These are phyloP conservation scores for Callionymus lyra DNA, from an alignment of 2,113 vertebrate genomes.

Conservation along the genomic window DNA sequence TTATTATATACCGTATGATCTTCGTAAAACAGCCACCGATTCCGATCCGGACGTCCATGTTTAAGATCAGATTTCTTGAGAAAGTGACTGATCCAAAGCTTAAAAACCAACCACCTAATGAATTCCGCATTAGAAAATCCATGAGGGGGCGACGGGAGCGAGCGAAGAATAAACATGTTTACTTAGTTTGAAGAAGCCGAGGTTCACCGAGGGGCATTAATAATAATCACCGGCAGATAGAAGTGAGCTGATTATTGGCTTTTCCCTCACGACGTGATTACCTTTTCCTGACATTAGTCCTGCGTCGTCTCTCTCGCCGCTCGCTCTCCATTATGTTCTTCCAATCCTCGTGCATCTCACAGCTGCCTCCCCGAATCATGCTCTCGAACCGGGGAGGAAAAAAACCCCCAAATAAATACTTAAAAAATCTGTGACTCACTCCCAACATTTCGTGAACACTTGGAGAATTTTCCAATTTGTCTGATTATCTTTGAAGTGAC, in stretches of 20 bases:
- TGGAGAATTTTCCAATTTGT: constrained; percentile 50
- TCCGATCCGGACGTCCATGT: too few species aligned
- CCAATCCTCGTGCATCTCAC: constrained; percentile 4
- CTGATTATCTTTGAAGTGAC: constrained; percentile 59
- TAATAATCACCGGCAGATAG: constrained; percentile 16
- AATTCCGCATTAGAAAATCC: too few species aligned
- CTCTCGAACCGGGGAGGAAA: constrained; percentile 7
- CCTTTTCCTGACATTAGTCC: constrained; percentile 32
- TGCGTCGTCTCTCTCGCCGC: constrained; percentile 8
- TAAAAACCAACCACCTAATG: too few species aligned
- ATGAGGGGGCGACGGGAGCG: too few species aligned
- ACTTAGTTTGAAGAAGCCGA: constrained; percentile 4
- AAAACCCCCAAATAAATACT: constrained; percentile 20
- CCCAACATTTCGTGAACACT: constrained; percentile 42
- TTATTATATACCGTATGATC: too few species aligned
- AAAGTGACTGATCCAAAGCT: too few species aligned
- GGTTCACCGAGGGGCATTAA: constrained; percentile 14
- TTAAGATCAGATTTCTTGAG: too few species aligned
- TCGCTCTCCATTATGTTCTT: constrained; percentile 9
- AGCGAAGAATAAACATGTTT: neutral
- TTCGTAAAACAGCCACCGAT: too few species aligned
- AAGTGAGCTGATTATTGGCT: too few species aligned
- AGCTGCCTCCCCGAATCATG: constrained; percentile 8
- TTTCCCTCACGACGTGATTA: constrained; percentile 40
- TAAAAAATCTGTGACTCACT: constrained; percentile 41